These are phyloP conservation scores for Pimpla rufipes DNA, from an alignment of 2,888 invertebrate genomes.

Conservation along the genomic window DNA sequence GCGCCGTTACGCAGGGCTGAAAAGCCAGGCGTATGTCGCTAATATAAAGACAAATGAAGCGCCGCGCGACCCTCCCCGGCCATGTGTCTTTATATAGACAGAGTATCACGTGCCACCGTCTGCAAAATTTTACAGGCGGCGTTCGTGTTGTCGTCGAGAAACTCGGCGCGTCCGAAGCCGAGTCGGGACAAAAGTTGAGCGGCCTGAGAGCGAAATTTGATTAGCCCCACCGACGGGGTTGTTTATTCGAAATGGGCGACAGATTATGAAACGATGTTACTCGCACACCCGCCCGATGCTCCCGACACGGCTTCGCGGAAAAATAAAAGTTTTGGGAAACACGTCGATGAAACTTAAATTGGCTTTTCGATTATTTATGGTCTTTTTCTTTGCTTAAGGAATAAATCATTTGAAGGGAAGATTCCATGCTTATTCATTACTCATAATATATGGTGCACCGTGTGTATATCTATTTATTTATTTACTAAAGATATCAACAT, in stretches of 20 bases:
- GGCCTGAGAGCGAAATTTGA: slow-evolving; percentile 73
- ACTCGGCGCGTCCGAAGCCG: background rate
- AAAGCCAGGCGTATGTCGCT: slow-evolving; percentile 62
- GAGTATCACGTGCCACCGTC: slow-evolving; percentile 72
- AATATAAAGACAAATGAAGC: slow-evolving; percentile 83
- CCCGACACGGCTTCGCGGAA: background rate
- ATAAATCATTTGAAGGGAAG: background rate
- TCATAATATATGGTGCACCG: no score
- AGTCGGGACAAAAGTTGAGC: slow-evolving; percentile 74
- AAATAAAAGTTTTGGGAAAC: slow-evolving; percentile 16
- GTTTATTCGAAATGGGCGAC: slow-evolving; percentile 78
- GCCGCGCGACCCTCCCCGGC: slow-evolving; percentile 73
- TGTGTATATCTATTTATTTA: no score
- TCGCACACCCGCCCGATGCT: background rate
- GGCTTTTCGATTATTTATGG: slow-evolving; percentile 6
- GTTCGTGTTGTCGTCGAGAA: slow-evolving; percentile 72
- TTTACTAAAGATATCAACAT: no score
- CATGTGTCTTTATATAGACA: slow-evolving; percentile 82
- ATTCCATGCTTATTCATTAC: no score
- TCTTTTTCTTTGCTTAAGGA: background rate
- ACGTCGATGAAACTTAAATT: background rate
- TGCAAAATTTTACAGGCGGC: slow-evolving; percentile 62
- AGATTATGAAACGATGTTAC: slow-evolving; percentile 79
- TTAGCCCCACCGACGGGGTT: slow-evolving; percentile 76
- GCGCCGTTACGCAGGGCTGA: slow-evolving; percentile 62